Evolutionary conservation across 2,888 invertebrate species (phyloP).

Genomic region (Crematogaster levior): DNA sequence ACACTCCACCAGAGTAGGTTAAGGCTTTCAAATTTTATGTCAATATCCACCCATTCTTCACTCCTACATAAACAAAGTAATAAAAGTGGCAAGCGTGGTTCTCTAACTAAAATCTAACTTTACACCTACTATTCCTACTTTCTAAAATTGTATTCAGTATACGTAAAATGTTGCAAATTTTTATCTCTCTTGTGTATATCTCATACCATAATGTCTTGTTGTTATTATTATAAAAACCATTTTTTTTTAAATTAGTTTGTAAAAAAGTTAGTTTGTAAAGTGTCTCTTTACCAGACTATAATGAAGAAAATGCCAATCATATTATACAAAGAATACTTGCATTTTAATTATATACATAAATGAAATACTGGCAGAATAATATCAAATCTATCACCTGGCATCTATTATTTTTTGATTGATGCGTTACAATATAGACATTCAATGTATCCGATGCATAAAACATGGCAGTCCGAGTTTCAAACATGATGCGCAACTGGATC

Average conservation of each 20-base stretch:
- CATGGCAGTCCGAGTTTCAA: slow-evolving; percentile 17
- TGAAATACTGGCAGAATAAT: not conserved
- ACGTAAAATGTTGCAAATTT: not conserved
- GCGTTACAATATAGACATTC: not conserved
- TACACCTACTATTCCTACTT: not conserved
- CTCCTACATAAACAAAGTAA: not conserved
- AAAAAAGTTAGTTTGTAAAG: not conserved
- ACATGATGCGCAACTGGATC: slow-evolving; percentile 22
- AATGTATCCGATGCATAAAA: not conserved
- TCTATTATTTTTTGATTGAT: slow-evolving; percentile 50
- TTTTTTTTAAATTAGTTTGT: too few relatives aligned
- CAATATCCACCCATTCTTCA: slow-evolving; percentile 18
- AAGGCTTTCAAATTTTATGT: slow-evolving; percentile 3
- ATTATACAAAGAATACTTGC: not conserved
- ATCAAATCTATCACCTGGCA: not conserved
- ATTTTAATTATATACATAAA: not conserved
- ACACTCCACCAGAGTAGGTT: not conserved
- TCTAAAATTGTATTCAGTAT: not conserved
- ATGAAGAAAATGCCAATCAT: not conserved
- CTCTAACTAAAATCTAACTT: not conserved
- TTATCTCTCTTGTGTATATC: not conserved
- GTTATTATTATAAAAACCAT: not conserved
- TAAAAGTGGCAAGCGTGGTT: not conserved
- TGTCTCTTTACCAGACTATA: not conserved
- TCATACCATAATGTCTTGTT: not conserved